Evolutionary conservation across 2,797 vertebrate genomes (phyloP), one percentile per base, ranked within the genome.

Genomic region (Gastrophryne carolinensis): DNA sequence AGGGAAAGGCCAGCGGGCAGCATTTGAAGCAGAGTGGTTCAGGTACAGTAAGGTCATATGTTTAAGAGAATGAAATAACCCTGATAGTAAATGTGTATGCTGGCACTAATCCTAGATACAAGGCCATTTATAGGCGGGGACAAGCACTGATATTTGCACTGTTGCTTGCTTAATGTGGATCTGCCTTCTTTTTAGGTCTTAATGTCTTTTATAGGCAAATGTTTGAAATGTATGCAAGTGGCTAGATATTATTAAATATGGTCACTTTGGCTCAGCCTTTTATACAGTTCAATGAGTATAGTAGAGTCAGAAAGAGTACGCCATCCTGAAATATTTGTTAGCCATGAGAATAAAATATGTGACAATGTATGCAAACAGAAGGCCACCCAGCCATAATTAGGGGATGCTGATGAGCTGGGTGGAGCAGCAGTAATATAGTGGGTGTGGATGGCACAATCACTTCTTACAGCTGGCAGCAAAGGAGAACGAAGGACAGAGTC

Each of bases 401-500:
- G 47, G 15, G 53, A 61, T 12, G 64, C 44, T 53, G 56, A 75
- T 75, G 57, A 26, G 41, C 4, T 41, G 47, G 73, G 64, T 4
- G 34, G 64, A 47, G 56, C 19, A 39, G 24, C 5, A 30, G 47
- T 21, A 13, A 47, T 66, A 53, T 23, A n/a, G 44, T 32, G 34
- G 64, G 44, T 53, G 64, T 29, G 56, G 32, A 58, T 26, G 19
- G 24, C 23, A 21, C 15, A 60, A 68, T 68, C 37, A 52, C 15
- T 68, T 56, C 53, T 7, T 52, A 37, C 26, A 47, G 21, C 37
- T 68, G 56, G 53, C 73, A 68, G 24, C 11, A 60, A 67, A 68
- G 73, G 47, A 68, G 63, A 75, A 5, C 37, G 29, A 75, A 75
- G 73, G 54, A 30, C 64, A 68, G n/a, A 60, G 52, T 61, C 11